Evolutionary conservation across 2,888 invertebrate genomes (phyloP).

Genomic region (Ornithoptera alexandrae): DNA sequence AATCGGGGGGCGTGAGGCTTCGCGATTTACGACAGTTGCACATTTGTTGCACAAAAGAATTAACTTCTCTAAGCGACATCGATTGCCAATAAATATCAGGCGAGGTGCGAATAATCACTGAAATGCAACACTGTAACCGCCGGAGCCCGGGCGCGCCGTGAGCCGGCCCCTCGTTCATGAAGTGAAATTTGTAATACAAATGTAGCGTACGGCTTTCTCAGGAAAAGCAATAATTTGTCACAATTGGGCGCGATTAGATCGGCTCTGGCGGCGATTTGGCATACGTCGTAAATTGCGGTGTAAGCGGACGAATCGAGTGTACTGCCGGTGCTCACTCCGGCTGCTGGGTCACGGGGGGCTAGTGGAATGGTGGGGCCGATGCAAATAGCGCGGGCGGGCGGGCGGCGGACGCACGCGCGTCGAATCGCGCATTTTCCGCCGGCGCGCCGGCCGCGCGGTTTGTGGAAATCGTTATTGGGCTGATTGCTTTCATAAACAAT

Average conservation of each 20-base stretch:
- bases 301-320: conserved; percentile 60
- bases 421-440: conserved; percentile 76
- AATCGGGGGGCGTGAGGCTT: conserved; percentile 54
- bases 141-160: conserved; percentile 50
- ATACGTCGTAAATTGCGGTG: conserved; percentile 75
- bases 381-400: conserved; percentile 61
- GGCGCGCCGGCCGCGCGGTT: conserved; percentile 59
- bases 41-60: conserved; percentile 67
- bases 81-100: conserved; percentile 71
- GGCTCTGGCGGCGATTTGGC: conserved; percentile 75
- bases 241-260: conserved; percentile 79
- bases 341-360: conserved; percentile 40
- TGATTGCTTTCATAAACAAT: conserved; percentile 80
- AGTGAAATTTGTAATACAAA: conserved; percentile 68
- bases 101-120: conserved; percentile 65
- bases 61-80: conserved; percentile 71
- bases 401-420: conserved; percentile 69
- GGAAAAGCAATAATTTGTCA: conserved; percentile 79
- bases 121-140: conserved; percentile 66
- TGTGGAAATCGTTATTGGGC: conserved; percentile 79
- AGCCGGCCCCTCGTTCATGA: conserved; percentile 51
- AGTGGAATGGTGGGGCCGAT: conserved; percentile 53
- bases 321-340: conserved; percentile 43
- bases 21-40: conserved; percentile 64
- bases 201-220: conserved; percentile 73